Base-by-base conservation (phyloP, 1,140 invertebrate species). In the Cylas formicarius region DNA sequence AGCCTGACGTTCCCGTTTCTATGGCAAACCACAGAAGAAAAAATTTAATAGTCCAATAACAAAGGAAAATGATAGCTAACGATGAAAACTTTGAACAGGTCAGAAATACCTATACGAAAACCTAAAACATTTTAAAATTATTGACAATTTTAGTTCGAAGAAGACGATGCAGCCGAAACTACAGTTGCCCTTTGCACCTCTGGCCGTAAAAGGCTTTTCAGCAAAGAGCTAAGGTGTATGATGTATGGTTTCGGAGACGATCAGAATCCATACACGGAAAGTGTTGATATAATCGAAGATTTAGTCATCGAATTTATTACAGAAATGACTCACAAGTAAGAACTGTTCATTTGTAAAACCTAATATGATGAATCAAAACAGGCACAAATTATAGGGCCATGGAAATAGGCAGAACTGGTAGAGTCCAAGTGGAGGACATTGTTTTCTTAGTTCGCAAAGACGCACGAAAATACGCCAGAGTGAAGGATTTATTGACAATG, bases 181-280 rank as follows among this genome's bases (percentile, higher is more conserved):
- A 72, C 76, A 28, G 69, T 81, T 13, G 78, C 82, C 23, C 72
- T 80, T 10, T 56, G 56, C 29, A 63, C 56, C 10, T 76, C 80
- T 33, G 86, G 84, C 11, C 70, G 86, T 16, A 91, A 90, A 68
- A 70, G 88, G 34, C 62, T 91, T 1, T 93, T 93, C 53, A 90
- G 86, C 22, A 91, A 93, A 66, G 88, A 93, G 68, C 67, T 99
- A 27, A 74, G 94, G 23, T 96, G 94, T 60, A 99, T 99, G 95
- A 97, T 99, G 91, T 99, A 95, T 69, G 96, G 96, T 0, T 99
- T 99, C 76, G 96, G 96, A n/a, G 96, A 99, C 71, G 94, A 99
- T 68, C 86, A 94, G 65, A 97, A 98, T 74, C 95, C 96, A 0
- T 98, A 96, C 59, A 97, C 95, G 17, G 95, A 99, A 72, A 96